Base-by-base conservation (phyloP, 2,113 vertebrate species). In the Microcebus jonahi region DNA sequence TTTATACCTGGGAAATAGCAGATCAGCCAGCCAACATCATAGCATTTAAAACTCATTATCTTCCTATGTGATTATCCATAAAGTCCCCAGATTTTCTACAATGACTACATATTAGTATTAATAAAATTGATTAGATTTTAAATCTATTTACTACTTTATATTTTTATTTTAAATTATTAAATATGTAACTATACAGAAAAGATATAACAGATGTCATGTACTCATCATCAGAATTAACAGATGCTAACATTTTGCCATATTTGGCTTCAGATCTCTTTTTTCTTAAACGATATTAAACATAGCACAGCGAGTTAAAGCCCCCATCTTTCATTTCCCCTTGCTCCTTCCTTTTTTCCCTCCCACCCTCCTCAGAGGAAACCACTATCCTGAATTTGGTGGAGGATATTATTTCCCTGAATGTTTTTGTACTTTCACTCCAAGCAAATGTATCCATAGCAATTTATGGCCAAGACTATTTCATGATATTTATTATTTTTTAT, bases 141-240 rank as follows among this genome's bases (percentile, higher is more conserved):
- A 91, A 95, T 90, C 55, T 55, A 95, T 94, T 95, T 92, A 90
- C 75, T 76, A 61, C 81, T 89, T 91, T 87, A 82, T 80, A 90
- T 65, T 68, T 91, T 92, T 93, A 94, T 95, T 93, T 97, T 76
- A 94, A 97, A 77, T 88, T 76, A 88, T 95, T 90, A 94, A 97
- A 65, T 88, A 90, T 83, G 73, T 67, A 94, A 92, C 42, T 71
- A 94, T 91, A 55, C 53, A 85, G n/a, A 90, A 76, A 88, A 84
- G 84, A 84, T 84, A 36, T 75, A 95, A 94, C 91, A 94, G 93
- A 94, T 91, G 82, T 71, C 91, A 63, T 57, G 34, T 85, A 67
- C 82, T 95, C 48, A 48, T 36, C 76, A 57, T 85, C 45, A 88
- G 81, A 96, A 95, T 68, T 71, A 95, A 93, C 90, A 97, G 85